Conservation (phyloP, 2,888 invertebrate genomes). For the Iselma pallidipennis region DNA sequence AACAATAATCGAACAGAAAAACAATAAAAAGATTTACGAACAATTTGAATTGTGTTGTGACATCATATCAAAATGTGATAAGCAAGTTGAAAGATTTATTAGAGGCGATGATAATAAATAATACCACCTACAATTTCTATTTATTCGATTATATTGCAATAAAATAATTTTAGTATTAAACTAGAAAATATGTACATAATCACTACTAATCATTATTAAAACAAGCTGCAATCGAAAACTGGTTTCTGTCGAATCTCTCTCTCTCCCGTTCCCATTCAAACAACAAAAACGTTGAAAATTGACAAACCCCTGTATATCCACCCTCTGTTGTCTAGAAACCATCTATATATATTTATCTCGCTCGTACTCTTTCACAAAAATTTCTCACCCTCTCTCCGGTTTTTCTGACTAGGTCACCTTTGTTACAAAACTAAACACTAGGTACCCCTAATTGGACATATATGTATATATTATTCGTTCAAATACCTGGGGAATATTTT, state of each 20-base stretch:
- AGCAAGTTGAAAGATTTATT: not conserved
- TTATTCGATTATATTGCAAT: not conserved
- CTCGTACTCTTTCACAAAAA: not conserved
- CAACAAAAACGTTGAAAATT: constrained; percentile 28
- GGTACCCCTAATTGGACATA: constrained; percentile 52
- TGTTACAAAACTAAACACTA: constrained; percentile 41
- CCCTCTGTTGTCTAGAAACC: constrained; percentile 31
- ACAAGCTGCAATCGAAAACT: not conserved
- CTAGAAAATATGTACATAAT: not conserved
- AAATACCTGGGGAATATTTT: constrained; percentile 42
- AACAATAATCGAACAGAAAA: too few relatives aligned
- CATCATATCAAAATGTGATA: too few relatives aligned
- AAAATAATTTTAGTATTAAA: not conserved
- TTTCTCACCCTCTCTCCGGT: constrained; percentile 29
- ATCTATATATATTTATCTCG: constrained; percentile 22
- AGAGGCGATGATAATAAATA: not conserved
- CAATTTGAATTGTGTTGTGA: too few relatives aligned
- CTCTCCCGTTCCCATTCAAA: not conserved
- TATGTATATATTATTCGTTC: constrained; percentile 27
- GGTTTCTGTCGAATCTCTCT: not conserved
- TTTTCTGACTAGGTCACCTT: constrained; percentile 48
- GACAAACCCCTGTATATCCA: constrained; percentile 45
- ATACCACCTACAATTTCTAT: not conserved
- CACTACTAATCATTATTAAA: not conserved
- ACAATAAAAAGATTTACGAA: not conserved